phyloP scores from a whole-genome alignment of 1,140 invertebrate genomes.

The Oscheius sp. region DNA sequence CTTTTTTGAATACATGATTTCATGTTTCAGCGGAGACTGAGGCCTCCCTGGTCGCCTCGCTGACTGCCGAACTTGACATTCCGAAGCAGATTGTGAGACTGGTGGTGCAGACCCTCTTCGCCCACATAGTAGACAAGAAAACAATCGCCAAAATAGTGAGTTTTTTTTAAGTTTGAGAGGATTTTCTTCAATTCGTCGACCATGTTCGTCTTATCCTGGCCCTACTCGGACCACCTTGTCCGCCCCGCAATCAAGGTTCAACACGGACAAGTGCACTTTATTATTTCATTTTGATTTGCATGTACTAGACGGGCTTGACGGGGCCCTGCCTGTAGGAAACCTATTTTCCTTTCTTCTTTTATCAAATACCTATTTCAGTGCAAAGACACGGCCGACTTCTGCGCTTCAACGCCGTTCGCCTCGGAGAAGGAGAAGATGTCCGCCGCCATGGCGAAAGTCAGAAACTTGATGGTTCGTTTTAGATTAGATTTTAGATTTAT shows the following conservation, averaged over 20 bases:
- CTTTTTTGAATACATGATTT: background rate
- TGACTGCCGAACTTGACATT: too few relatives aligned
- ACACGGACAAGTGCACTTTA: too few relatives aligned
- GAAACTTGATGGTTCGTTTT: background rate
- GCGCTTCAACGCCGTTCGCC: background rate
- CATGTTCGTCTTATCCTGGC: too few relatives aligned
- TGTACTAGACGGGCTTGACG: too few relatives aligned
- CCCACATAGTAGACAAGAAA: background rate
- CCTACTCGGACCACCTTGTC: too few relatives aligned
- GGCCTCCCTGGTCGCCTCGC: background rate
- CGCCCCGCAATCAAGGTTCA: too few relatives aligned
- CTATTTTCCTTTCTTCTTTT: too few relatives aligned
- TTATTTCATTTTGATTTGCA: too few relatives aligned
- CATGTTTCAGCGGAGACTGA: background rate
- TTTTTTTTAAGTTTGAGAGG: background rate
- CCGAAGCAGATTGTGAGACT: background rate
- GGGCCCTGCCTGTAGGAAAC: too few relatives aligned
- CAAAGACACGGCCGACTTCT: background rate
- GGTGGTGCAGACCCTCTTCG: background rate
- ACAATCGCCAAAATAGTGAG: background rate
- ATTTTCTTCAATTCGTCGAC: background rate
- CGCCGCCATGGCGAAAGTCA: background rate
- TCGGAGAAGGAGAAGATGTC: background rate
- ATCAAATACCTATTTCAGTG: too few relatives aligned
- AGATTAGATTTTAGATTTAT: background rate